Base-by-base conservation (phyloP, 2,888 invertebrate species). In the Melangyna quadrimaculata region DNA sequence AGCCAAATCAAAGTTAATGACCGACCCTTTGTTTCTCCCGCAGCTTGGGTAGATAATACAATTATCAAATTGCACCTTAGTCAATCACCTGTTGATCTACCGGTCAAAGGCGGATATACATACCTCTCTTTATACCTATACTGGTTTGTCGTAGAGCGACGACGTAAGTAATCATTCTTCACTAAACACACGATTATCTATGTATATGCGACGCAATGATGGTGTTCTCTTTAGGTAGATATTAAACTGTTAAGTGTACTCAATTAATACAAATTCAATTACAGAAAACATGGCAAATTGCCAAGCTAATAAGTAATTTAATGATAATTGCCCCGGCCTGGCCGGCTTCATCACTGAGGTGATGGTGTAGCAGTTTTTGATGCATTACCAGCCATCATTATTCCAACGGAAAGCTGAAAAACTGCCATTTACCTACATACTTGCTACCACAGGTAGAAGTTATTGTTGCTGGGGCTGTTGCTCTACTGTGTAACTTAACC, bases 201-300 rank as follows among this genome's bases (percentile, higher is more conserved):
- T 27, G 17, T 40, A 27, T 29, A 75, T 45, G 17, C 45, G 55
- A 40, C 27, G n/a, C 61, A 27, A 8, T 61, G 61, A 14, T 65
- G 73, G 67, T 79, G 79, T 75, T 43, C 57, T 22, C 37, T 12
- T 67, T 59, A 45, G 32, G 32, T 35, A 53, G 32, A 32, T 69
- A 82, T 82, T 82, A 82, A 82, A 69, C 78, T 73, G 72, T 78
- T 78, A 83, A 83, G 83, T 83, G 71, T 82, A 70, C 74, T 91
- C 91, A 91, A 91, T 91, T 91, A 91, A 91, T 91, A 91, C 91
- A 91, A 91, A 91, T 91, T 91, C 91, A 91, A 91, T 91, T 91
- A 91, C 91, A 89, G 90, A 91, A 90, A 91, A 91, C 91, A 91
- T 91, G 90, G 89, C 91, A 91, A 91, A 78, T 83, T 78, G 70